Evolutionary conservation across 2,797 vertebrate genomes (phyloP).

Genomic region (Betta splendens): DNA sequence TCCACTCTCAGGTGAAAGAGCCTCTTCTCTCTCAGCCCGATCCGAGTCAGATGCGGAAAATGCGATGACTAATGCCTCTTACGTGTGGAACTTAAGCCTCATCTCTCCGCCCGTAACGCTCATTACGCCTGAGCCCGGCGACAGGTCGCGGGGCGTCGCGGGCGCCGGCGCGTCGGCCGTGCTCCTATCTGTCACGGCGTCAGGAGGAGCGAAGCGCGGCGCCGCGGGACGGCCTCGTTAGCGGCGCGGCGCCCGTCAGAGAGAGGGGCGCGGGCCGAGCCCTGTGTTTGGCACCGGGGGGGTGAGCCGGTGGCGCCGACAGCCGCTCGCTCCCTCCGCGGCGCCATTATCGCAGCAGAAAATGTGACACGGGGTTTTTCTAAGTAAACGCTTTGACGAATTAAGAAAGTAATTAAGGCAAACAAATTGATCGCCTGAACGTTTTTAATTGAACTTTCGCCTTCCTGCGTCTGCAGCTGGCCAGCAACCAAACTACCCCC

Average conservation of each 20-base stretch:
- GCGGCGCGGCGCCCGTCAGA: constrained; percentile 62
- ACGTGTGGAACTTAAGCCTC: constrained; percentile 54
- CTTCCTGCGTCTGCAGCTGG: constrained; percentile 62
- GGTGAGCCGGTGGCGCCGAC: constrained; percentile 66
- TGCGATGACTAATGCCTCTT: constrained; percentile 68
- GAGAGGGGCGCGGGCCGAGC: constrained; percentile 56
- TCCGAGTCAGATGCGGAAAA: constrained; percentile 58
- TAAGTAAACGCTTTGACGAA: constrained; percentile 71
- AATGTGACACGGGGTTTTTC: constrained; percentile 68
- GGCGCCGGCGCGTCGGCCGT: constrained; percentile 72
- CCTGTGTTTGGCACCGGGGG: constrained; percentile 69
- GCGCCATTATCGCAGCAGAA: constrained; percentile 65
- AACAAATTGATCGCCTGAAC: constrained; percentile 70
- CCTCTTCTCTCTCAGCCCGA: constrained; percentile 24
- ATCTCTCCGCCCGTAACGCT: constrained; percentile 61
- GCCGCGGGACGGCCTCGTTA: constrained; percentile 77
- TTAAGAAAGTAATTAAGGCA: constrained; percentile 78
- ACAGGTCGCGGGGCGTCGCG: constrained; percentile 71
- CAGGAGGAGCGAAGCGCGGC: constrained; percentile 66
- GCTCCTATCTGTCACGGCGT: constrained; percentile 80
- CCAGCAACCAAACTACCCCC: constrained; percentile 35
- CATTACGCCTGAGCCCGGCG: constrained; percentile 69
- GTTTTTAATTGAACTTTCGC: constrained; percentile 67
- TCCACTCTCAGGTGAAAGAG: constrained; percentile 35
- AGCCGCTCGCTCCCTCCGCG: constrained; percentile 37